These are phyloP conservation scores for Cydia fagiglandana DNA, from an alignment of 1,140 invertebrate species.

Conservation along the genomic window DNA sequence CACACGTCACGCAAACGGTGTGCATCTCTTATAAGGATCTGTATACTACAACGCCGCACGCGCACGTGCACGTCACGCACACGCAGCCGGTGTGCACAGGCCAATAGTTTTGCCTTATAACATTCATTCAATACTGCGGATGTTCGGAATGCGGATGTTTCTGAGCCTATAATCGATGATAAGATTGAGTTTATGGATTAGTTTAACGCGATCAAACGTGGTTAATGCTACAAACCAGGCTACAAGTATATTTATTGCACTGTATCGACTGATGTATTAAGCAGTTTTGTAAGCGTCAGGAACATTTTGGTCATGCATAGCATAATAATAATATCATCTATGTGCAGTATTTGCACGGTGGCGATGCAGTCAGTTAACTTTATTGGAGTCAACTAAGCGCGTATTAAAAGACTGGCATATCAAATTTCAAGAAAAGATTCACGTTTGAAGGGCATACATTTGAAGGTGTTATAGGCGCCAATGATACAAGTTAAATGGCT, in stretches of 20 bases:
- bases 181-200: background rate
- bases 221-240: slow-evolving; percentile 12
- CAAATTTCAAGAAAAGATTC: background rate
- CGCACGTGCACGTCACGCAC: too few species aligned
- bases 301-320: background rate
- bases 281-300: background rate
- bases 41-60: too few species aligned
- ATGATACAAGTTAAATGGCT: background rate
- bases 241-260: background rate
- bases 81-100: too few species aligned
- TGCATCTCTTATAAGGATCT: too few species aligned
- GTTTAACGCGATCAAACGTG: too few species aligned
- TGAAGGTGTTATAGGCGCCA: background rate
- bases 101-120: too few species aligned
- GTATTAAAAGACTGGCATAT: background rate
- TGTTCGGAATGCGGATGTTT: too few species aligned
- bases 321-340: background rate
- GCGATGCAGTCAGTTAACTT: background rate
- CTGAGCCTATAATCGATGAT: background rate
- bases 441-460: background rate
- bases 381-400: background rate
- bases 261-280: background rate
- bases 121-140: too few species aligned
- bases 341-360: background rate
- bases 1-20: too few species aligned